Percentiles rank a stretch among this genome's conserved stretches.
phyloP scores from a whole-genome alignment of 2,113 vertebrate species.

The Platysternon megacephalum region DNA sequence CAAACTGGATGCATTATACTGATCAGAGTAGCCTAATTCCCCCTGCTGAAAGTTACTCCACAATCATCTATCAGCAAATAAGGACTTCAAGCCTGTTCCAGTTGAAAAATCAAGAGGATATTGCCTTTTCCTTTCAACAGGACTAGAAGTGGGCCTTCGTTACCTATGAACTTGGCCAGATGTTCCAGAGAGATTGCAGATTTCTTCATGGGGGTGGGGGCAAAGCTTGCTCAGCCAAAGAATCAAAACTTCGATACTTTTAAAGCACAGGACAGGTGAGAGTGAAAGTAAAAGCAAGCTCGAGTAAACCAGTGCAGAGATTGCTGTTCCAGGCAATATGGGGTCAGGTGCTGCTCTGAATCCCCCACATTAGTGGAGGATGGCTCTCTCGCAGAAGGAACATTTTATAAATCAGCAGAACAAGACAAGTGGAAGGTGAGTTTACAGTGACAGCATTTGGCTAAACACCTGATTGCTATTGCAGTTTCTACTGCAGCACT shows the following conservation, averaged over 20 bases:
- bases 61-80: neutral
- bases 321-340: neutral
- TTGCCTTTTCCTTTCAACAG: neutral
- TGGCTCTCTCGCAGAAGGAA: neutral
- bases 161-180: neutral
- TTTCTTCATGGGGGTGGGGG: neutral
- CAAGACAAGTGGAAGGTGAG: neutral
- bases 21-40: neutral
- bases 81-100: neutral
- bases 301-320: neutral
- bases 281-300: neutral
- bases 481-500: neutral
- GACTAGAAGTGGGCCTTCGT: neutral
- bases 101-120: neutral
- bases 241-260: neutral
- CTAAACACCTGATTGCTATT: neutral
- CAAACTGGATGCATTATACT: neutral
- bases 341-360: neutral
- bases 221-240: neutral
- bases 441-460: neutral
- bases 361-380: neutral
- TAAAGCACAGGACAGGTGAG: neutral
- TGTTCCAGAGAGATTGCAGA: neutral
- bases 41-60: neutral
- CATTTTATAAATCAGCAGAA: neutral